Evolutionary conservation across 2,797 vertebrate genomes (phyloP).

Genomic region (Dendrocincla fuliginosa): DNA sequence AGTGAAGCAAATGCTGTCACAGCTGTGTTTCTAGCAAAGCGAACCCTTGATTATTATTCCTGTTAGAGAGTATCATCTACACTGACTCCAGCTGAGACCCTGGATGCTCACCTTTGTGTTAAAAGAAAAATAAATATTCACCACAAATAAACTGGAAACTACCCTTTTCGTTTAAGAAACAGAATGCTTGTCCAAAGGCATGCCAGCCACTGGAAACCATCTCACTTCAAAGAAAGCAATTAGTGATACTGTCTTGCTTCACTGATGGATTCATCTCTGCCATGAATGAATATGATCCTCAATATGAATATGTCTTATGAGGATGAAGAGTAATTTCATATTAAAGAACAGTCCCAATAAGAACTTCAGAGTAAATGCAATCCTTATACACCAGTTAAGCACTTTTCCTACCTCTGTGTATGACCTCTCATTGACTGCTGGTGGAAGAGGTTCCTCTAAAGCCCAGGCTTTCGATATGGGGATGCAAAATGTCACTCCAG

Average conservation of each 20-base stretch:
- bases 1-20: background rate
- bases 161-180: background rate
- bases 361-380: background rate
- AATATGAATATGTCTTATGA: background rate
- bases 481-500: background rate
- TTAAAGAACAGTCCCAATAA: background rate
- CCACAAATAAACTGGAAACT: background rate
- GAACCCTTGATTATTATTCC: background rate
- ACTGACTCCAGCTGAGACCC: background rate
- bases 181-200: background rate
- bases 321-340: background rate
- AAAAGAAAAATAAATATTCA: background rate
- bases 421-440: background rate
- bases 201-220: background rate
- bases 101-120: background rate
- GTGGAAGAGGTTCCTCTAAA: background rate
- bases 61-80: background rate
- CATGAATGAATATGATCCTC: background rate
- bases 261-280: background rate
- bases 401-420: background rate
- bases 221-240: background rate
- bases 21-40: background rate
- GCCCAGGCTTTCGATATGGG: background rate
- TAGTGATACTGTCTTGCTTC: background rate
- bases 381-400: background rate